Percentiles rank a stretch among this genome's conserved stretches.
Conservation (phyloP, 2,888 invertebrate genomes). For the Polymixis flavicincta region DNA sequence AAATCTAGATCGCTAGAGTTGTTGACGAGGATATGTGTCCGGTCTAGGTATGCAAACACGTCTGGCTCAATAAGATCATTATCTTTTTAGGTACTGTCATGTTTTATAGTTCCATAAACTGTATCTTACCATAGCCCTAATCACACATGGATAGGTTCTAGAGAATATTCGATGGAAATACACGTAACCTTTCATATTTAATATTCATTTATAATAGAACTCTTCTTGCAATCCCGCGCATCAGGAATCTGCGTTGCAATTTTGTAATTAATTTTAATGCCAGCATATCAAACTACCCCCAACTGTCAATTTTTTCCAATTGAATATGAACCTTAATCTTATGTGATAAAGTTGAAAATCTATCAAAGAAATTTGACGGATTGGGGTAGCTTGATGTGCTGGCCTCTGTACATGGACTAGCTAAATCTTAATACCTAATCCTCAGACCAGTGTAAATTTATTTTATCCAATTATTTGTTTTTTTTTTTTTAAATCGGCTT, state of each 20-base stretch:
- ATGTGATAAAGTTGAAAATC: too few species aligned
- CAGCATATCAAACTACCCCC: too few species aligned
- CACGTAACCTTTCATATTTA: background rate
- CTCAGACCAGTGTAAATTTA: background rate
- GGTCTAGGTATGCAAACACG: constrained; percentile 16
- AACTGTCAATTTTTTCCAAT: too few species aligned
- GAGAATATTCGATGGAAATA: background rate
- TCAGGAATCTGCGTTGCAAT: background rate
- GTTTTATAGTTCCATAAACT: background rate
- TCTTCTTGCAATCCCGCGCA: background rate
- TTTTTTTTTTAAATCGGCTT: background rate
- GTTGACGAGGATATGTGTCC: constrained; percentile 21
- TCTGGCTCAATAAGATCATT: background rate
- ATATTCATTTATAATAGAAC: background rate
- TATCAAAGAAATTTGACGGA: too few species aligned
- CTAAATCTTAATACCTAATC: background rate
- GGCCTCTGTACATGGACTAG: too few species aligned
- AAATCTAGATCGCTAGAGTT: background rate
- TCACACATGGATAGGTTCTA: background rate
- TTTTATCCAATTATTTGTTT: background rate
- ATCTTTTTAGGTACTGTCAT: background rate
- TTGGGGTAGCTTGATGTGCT: too few species aligned
- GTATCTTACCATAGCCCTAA: background rate
- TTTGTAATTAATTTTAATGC: background rate
- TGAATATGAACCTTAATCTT: too few species aligned